Evolutionary conservation across 2,113 vertebrate genomes (phyloP).

Genomic region (Typhlomys cinereus): DNA sequence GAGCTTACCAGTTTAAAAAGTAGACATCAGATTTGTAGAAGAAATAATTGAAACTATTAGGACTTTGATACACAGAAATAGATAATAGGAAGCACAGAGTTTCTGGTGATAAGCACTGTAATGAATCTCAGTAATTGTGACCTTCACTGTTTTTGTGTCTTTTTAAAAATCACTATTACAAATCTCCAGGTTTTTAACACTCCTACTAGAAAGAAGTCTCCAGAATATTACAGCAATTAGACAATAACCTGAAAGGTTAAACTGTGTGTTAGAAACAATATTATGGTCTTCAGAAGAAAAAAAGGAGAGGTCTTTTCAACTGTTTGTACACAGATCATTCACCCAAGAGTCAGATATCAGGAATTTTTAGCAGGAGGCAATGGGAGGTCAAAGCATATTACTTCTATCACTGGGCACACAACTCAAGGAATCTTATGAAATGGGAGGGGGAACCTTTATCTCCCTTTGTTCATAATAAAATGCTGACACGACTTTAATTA

Average conservation of each 20-base stretch:
- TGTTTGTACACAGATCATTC: constrained; percentile 56
- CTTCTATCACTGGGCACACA: constrained; percentile 23
- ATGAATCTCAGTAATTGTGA: not conserved
- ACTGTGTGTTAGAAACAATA: not conserved
- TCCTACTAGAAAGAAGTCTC: constrained; percentile 19
- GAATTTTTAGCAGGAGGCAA: constrained; percentile 61
- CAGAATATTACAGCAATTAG: not conserved
- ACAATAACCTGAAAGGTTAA: constrained; percentile 30
- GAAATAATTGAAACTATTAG: not conserved
- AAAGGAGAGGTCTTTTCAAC: constrained; percentile 42
- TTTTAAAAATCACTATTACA: not conserved
- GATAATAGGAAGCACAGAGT: not conserved
- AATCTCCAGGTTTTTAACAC: not conserved
- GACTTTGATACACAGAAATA: not conserved
- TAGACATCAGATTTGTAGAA: not conserved
- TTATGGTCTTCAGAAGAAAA: constrained; percentile 31
- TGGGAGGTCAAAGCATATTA: constrained; percentile 1
- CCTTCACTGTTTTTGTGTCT: fast-evolving
- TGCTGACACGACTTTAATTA: constrained; percentile 73
- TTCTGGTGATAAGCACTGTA: not conserved
- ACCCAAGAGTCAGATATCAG: not conserved
- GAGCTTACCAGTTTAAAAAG: not conserved
- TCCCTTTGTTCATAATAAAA: constrained; percentile 66
- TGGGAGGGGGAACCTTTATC: not conserved
- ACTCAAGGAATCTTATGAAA: constrained; percentile 48